Conservation (phyloP, 2,113 vertebrate species). For the Calyptomena viridis region DNA sequence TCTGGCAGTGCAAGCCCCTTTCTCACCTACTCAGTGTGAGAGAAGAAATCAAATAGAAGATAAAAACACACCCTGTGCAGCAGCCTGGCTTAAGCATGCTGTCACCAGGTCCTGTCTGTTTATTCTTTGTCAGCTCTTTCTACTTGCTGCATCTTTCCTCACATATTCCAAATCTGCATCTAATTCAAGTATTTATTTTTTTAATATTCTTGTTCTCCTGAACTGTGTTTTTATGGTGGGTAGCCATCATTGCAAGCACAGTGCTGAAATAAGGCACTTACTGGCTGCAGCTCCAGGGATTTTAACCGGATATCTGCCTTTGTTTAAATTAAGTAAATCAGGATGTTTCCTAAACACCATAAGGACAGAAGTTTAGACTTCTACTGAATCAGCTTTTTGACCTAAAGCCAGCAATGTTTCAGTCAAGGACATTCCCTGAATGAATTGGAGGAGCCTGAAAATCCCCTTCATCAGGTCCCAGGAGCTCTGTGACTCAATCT, state of each 20-base stretch:
- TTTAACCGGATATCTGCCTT: constrained; percentile 64
- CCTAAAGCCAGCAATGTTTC: constrained; percentile 28
- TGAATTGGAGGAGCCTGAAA: neutral
- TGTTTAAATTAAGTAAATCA: constrained; percentile 66
- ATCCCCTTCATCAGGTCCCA: neutral
- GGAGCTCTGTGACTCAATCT: neutral
- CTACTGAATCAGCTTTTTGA: constrained; percentile 56
- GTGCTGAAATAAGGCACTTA: constrained; percentile 53
- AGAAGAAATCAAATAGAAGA: neutral
- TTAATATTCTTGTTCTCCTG: constrained; percentile 23
- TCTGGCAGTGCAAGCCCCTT: neutral
- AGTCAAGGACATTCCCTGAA: neutral
- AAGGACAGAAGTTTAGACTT: constrained; percentile 53
- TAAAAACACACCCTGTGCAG: neutral
- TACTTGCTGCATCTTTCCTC: neutral
- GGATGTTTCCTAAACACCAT: constrained; percentile 58
- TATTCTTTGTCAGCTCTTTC: neutral
- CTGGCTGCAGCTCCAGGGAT: constrained; percentile 51
- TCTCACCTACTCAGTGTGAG: neutral
- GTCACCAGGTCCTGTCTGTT: neutral
- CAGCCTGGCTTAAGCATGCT: neutral
- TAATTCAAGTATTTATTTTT: constrained; percentile 48
- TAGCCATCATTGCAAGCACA: neutral
- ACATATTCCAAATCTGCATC: constrained; percentile 6
- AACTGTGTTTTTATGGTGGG: neutral